Evolutionary conservation across 2,113 vertebrate species (phyloP), one percentile per base, ranked within the genome.

Genomic region (Lagopus leucura): DNA sequence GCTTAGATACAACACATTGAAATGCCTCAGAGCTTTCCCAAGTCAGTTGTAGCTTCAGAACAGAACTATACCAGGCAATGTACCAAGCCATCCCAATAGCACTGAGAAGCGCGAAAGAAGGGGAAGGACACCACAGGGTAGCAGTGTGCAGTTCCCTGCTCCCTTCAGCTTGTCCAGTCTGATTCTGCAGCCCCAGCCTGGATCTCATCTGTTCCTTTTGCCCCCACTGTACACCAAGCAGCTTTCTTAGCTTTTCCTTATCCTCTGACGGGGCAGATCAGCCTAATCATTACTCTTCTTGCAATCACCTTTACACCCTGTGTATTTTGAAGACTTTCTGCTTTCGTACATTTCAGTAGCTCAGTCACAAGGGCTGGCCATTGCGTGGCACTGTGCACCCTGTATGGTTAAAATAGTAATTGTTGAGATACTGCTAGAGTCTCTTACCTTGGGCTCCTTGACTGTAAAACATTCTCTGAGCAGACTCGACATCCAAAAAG

Each of bases 391-490:
- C 27, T n/a, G 5, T 28, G 30, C 21, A 19, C 57, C 50, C 10
- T 10, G 20, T 27, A 69, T 24, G 27, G 15, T 79, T 58, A 67
- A 79, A 79, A 34, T 6, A 67, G 20, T 61, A 0, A 8, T 88
- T 83, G 87, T 73, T 70, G 74, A 64, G 55, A 40, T 30, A 63
- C 38, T 65, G 52, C 32, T 30, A 55, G 60, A 42, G 54, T 86
- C 79, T 87, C 89, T 97, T 98, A 98, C 98, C 98, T 98, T 98
- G 98, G 87, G 98, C 98, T 95, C 98, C 98, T 97, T 98, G 98
- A 76, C 97, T 98, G 89, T 98, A 98, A 95, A 98, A 98, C 94
- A 98, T 97, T 88, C 98, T 97, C 38, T 98, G 98, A 93, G 98
- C 98, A 24, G 98, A 97, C 75, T 98, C 98, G 3, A 98, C 98